phyloP scores from a whole-genome alignment of 2,113 vertebrate species.

The Strix uralensis region DNA sequence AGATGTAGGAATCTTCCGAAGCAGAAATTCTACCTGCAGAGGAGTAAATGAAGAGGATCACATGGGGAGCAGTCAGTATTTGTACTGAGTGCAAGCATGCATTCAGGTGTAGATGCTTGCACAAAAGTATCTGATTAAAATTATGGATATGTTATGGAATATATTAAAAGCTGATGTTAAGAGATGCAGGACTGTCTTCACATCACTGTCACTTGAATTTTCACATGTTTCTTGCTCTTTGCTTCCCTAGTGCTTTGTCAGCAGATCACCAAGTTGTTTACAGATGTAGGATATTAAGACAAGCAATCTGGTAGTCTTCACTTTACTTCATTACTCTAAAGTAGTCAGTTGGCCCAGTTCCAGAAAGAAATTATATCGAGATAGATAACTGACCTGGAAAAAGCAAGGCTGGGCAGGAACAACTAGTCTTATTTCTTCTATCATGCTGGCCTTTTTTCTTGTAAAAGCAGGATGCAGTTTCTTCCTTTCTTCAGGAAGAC shows the following conservation, averaged over 20 bases:
- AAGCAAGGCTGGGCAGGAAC: neutral
- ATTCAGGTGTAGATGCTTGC: neutral
- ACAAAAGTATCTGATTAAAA: slow-evolving; percentile 3
- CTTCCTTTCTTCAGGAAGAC: neutral
- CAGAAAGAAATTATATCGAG: neutral
- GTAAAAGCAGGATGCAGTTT: neutral
- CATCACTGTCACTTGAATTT: neutral
- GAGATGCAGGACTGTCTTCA: neutral
- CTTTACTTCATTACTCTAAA: neutral
- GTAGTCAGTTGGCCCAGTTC: neutral
- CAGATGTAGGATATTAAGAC: neutral
- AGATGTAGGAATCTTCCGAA: neutral
- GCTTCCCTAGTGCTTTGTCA: slow-evolving; percentile 2
- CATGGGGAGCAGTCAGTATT: neutral
- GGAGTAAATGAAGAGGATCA: neutral
- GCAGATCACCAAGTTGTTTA: slow-evolving; percentile 12
- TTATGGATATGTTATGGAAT: neutral
- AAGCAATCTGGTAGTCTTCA: slow-evolving; percentile 1
- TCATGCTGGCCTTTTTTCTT: neutral
- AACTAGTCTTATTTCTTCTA: neutral
- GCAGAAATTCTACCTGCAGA: neutral
- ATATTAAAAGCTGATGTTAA: neutral
- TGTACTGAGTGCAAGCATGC: neutral
- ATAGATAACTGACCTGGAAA: neutral
- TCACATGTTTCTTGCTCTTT: neutral